Evolutionary conservation across 2,113 vertebrate species (phyloP).

Genomic region (Thalassoma bifasciatum): DNA sequence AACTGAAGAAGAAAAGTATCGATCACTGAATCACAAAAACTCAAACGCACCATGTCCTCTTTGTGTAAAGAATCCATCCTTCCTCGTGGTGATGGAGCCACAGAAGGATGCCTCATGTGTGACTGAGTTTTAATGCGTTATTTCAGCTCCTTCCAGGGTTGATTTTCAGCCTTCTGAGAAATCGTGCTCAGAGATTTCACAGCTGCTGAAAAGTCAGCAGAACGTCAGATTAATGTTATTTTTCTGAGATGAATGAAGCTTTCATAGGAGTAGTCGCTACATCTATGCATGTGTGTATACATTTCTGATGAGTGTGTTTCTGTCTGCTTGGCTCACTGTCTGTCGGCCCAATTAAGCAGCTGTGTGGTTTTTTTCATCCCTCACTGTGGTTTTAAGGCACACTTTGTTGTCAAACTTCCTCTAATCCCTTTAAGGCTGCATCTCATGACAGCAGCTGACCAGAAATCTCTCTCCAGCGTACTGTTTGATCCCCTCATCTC

Average conservation of each 20-base stretch:
- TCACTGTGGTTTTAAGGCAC: conserved; percentile 14
- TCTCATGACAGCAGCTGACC: conserved; percentile 51
- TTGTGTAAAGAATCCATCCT: conserved; percentile 6
- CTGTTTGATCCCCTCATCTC: conserved; percentile 31
- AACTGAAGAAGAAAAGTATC: conserved; percentile 18
- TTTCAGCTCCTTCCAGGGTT: conserved; percentile 19
- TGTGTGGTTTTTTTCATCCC: conserved; percentile 13
- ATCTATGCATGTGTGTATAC: conserved; percentile 4
- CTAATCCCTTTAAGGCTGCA: conserved; percentile 45
- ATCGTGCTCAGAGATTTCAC: conserved; percentile 42
- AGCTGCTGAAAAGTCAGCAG: conserved; percentile 48
- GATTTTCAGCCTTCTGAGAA: conserved; percentile 34
- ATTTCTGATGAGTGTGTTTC: conserved; percentile 1
- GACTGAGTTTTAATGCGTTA: neutral
- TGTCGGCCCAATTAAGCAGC: conserved; percentile 47
- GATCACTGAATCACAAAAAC: conserved; percentile 33
- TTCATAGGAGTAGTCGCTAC: conserved; percentile 15
- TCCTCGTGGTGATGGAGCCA: neutral
- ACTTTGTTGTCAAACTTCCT: conserved; percentile 55
- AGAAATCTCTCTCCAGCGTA: conserved; percentile 37
- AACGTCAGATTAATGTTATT: conserved; percentile 49
- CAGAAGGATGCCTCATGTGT: conserved; percentile 3
- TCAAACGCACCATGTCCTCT: conserved; percentile 21
- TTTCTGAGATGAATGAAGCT: conserved; percentile 31
- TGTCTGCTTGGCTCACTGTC: conserved; percentile 22